Conservation (phyloP, 2,888 invertebrate species). For the Callyntrura guangdongensis region DNA sequence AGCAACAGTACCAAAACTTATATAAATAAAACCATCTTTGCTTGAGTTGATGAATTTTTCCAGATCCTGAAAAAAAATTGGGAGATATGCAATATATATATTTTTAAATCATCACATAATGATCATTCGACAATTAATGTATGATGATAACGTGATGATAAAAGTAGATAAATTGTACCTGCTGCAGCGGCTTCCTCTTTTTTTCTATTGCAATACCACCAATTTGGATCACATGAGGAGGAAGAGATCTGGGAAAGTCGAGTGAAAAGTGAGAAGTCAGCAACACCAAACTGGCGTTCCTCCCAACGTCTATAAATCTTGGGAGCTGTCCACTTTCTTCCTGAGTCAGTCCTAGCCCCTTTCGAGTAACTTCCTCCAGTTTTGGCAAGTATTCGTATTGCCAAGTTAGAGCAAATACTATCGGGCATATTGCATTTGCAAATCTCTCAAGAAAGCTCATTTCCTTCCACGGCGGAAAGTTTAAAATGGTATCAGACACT, state of each 20-base stretch:
- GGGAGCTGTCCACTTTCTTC: constrained; percentile 65
- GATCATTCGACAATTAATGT: too few relatives aligned
- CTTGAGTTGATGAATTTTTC: constrained; percentile 47
- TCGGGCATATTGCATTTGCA: constrained; percentile 71
- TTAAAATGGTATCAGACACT: constrained; percentile 32
- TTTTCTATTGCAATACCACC: constrained; percentile 49
- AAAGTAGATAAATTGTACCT: constrained; percentile 19
- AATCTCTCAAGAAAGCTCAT: constrained; percentile 74
- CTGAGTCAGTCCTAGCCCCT: constrained; percentile 51
- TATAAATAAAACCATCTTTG: constrained; percentile 67
- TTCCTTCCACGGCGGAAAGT: constrained; percentile 48
- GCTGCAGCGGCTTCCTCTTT: constrained; percentile 30
- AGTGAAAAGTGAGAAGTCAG: constrained; percentile 79
- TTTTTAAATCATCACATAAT: too few relatives aligned
- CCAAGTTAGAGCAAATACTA: constrained; percentile 68
- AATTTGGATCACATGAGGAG: constrained; percentile 75
- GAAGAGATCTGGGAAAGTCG: constrained; percentile 79
- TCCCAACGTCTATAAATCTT: constrained; percentile 75
- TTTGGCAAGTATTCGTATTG: constrained; percentile 74
- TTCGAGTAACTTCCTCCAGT: constrained; percentile 71
- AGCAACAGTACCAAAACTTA: constrained; percentile 68
- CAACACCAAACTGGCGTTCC: constrained; percentile 78
- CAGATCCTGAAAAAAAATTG: constrained; percentile 29
- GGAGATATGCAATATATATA: too few relatives aligned
- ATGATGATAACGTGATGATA: not conserved